Conservation (phyloP, 1,140 invertebrate genomes). For the Pachypeltis micranthus region DNA sequence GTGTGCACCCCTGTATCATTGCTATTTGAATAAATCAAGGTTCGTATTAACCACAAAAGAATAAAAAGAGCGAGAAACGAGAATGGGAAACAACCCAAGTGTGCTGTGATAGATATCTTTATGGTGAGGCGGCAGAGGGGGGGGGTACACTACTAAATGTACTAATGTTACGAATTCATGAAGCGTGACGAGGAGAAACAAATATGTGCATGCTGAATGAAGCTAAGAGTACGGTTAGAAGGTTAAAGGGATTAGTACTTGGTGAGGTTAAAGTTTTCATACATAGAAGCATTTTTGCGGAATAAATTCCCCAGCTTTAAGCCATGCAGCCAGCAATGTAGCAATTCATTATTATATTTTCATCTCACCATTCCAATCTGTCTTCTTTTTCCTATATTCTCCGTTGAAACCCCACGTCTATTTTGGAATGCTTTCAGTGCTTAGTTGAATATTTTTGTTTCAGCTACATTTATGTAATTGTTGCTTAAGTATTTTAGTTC, state of each 20-base stretch:
- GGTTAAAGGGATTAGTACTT: neutral
- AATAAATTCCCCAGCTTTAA: neutral
- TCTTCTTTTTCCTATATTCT: neutral
- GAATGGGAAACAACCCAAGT: too few relatives aligned
- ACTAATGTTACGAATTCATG: too few relatives aligned
- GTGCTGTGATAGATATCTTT: too few relatives aligned
- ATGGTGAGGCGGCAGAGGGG: too few relatives aligned
- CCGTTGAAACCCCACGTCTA: neutral
- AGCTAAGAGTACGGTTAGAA: neutral
- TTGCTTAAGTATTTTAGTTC: neutral
- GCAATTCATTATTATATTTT: constrained; percentile 1
- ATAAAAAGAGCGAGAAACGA: too few relatives aligned
- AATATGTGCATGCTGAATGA: neutral
- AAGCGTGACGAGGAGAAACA: neutral
- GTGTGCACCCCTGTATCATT: too few relatives aligned
- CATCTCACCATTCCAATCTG: constrained; percentile 16
- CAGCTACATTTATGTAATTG: neutral
- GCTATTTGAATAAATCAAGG: too few relatives aligned
- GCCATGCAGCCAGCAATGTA: constrained; percentile 19
- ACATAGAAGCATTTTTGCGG: too few relatives aligned
- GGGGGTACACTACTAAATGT: too few relatives aligned
- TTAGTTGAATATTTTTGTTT: neutral
- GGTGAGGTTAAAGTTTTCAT: too few relatives aligned
- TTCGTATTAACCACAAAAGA: too few relatives aligned
- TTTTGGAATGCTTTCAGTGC: constrained; percentile 10